Evolutionary conservation across 92 coral and sea anemone genomes (phyloP).

Genomic region (Porites lobata): DNA sequence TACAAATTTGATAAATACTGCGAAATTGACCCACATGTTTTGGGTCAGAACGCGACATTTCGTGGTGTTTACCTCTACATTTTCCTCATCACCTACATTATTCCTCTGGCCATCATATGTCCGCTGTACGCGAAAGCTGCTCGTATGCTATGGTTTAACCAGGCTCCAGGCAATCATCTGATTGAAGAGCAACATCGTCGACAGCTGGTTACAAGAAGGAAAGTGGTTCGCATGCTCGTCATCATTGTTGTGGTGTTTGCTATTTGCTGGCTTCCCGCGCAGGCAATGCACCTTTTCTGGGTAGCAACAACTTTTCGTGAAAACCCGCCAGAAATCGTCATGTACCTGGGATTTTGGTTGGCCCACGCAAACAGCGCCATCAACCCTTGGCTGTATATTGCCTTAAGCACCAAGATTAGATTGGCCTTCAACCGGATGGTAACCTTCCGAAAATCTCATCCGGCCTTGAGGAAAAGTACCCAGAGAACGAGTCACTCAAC

Average conservation of each 20-base stretch:
- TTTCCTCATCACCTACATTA: neutral
- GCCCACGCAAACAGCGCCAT: conserved; percentile 16
- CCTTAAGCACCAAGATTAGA: conserved; percentile 11
- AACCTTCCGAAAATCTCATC: neutral
- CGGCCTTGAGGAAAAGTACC: neutral
- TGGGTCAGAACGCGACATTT: neutral
- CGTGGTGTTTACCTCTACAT: neutral
- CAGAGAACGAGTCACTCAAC: neutral
- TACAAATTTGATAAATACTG: neutral
- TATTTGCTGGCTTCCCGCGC: conserved; percentile 17
- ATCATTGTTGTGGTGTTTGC: conserved; percentile 3
- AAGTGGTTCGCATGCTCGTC: conserved; percentile 14
- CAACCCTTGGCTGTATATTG: conserved; percentile 17
- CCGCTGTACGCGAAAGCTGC: neutral
- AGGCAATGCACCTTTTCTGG: neutral
- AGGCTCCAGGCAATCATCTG: neutral
- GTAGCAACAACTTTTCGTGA: neutral
- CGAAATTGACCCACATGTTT: neutral
- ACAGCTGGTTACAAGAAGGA: neutral
- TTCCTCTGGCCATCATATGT: neutral
- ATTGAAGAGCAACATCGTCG: neutral
- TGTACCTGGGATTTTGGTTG: neutral
- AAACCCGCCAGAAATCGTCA: neutral
- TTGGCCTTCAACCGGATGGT: neutral
- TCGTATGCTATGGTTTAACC: neutral